phyloP scores from a whole-genome alignment of 23 tunicate species.

The Diplosoma virens region DNA sequence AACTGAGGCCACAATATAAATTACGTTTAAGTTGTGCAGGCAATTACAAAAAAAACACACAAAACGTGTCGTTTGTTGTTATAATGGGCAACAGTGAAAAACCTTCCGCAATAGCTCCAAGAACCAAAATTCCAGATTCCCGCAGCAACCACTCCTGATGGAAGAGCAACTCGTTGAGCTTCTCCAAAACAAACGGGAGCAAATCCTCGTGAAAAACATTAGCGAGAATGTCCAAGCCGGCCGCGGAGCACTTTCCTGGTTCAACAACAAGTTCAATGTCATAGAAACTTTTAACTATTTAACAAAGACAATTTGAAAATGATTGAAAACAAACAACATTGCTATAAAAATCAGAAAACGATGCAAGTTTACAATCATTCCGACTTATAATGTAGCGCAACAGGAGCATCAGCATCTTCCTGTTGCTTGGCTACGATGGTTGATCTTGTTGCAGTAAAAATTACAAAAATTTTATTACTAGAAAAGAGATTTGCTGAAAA shows the following conservation, averaged over 20 bases:
- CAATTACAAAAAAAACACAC: neutral
- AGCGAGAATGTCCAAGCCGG: slow-evolving; percentile 93
- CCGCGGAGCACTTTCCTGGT: slow-evolving; percentile 95
- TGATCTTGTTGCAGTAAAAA: no score
- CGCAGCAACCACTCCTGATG: slow-evolving; percentile 89
- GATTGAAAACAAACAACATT: no score
- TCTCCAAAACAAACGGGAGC: slow-evolving; percentile 83
- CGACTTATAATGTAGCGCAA: no score
- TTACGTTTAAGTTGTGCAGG: neutral
- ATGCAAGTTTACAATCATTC: no score
- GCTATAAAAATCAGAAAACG: no score
- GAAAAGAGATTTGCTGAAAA: no score
- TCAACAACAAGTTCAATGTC: no score
- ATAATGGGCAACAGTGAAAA: neutral
- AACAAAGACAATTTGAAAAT: no score
- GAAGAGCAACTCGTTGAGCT: slow-evolving; percentile 77
- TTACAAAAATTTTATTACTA: no score
- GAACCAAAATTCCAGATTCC: slow-evolving; percentile 90
- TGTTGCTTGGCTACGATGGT: no score
- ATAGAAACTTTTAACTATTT: no score
- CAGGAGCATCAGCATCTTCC: no score
- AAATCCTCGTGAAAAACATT: slow-evolving; percentile 95
- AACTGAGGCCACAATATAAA: neutral
- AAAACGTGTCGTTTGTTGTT: neutral
- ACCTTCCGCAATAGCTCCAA: slow-evolving; percentile 99